Percentiles rank a stretch among this genome's conserved stretches.
Conservation (phyloP, 1,140 invertebrate species). For the Helicorthomorpha holstii region DNA sequence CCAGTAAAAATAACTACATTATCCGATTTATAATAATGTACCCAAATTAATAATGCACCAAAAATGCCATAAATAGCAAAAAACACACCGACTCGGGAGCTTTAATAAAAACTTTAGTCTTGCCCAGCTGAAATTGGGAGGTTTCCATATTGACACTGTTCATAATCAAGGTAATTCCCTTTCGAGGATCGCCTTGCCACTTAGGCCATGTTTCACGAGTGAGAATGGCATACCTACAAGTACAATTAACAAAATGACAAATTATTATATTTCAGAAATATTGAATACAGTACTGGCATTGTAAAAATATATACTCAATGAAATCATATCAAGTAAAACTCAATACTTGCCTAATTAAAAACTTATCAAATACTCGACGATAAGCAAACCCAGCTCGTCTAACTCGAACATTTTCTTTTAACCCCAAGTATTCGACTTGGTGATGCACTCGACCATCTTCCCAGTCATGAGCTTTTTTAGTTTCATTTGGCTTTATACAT, state of each 20-base stretch:
- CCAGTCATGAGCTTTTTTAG: constrained; percentile 52
- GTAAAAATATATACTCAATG: too few relatives aligned
- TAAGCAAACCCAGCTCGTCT: constrained; percentile 49
- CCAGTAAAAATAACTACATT: constrained; percentile 48
- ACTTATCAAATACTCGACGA: constrained; percentile 40
- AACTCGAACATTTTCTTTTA: constrained; percentile 47
- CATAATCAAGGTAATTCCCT: constrained; percentile 43
- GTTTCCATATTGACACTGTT: constrained; percentile 38
- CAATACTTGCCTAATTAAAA: constrained; percentile 33
- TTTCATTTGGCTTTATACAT: constrained; percentile 64
- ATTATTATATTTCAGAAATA: background rate
- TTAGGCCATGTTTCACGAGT: constrained; percentile 49
- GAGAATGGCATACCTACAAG: constrained; percentile 44
- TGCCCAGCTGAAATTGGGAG: constrained; percentile 52
- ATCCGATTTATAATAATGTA: background rate
- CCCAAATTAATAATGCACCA: constrained; percentile 3
- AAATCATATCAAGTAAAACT: background rate
- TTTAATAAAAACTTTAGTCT: constrained; percentile 56
- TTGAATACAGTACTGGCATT: too few relatives aligned
- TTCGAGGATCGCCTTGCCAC: constrained; percentile 38
- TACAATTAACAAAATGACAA: constrained; percentile 3
- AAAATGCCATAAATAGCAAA: background rate
- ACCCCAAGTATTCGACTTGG: constrained; percentile 40
- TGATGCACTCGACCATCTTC: constrained; percentile 43
- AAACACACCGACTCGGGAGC: constrained; percentile 49